Evolutionary conservation across 2,888 invertebrate genomes (phyloP).

Genomic region (Furcula furcula): DNA sequence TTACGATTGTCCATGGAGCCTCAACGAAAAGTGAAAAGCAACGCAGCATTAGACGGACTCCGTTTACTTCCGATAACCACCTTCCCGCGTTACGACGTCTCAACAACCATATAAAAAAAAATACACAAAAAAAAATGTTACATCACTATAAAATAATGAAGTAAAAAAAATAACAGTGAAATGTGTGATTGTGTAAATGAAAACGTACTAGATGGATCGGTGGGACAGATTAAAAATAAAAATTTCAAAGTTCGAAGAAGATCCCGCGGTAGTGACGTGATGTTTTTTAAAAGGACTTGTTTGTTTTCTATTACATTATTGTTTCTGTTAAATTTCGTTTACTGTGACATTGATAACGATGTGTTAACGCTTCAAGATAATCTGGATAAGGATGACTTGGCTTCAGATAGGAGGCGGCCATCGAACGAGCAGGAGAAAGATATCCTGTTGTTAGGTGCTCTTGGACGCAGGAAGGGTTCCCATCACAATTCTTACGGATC

Average conservation of each 20-base stretch:
- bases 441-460: conserved; percentile 86
- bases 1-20: conserved; percentile 26
- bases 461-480: conserved; percentile 84
- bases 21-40: conserved; percentile 68
- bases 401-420: conserved; percentile 73
- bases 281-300: conserved; percentile 34
- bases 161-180: conserved; percentile 32
- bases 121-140: conserved; percentile 21
- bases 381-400: conserved; percentile 57
- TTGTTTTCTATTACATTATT: conserved; percentile 38
- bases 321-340: conserved; percentile 39
- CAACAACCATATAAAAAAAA: conserved; percentile 24
- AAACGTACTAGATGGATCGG: conserved; percentile 46
- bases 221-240: conserved; percentile 50
- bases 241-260: conserved; percentile 65
- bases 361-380: conserved; percentile 71
- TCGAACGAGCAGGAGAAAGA: conserved; percentile 88
- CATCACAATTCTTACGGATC: conserved; percentile 60
- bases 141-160: conserved; percentile 21
- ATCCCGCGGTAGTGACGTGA: conserved; percentile 22
- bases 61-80: conserved; percentile 66
- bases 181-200: conserved; percentile 47
- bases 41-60: conserved; percentile 37
- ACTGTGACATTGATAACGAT: conserved; percentile 63
- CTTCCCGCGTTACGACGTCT: conserved; percentile 62